phyloP scores from a whole-genome alignment of 2,113 vertebrate genomes.

The Lagopus muta region DNA sequence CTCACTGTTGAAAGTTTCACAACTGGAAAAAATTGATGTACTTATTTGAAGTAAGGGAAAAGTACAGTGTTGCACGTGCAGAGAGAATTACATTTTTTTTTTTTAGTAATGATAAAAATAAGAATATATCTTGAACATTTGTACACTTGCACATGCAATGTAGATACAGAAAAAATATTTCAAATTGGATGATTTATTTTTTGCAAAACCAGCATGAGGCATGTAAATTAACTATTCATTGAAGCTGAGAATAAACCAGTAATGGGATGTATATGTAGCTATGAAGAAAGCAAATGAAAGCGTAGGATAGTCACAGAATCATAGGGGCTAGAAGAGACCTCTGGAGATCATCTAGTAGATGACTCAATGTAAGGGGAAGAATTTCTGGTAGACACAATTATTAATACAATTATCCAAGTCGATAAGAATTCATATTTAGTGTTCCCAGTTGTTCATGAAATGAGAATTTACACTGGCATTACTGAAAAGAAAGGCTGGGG shows the following conservation, averaged over 20 bases:
- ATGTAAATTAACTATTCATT: neutral
- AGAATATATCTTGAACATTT: neutral
- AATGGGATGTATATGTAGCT: neutral
- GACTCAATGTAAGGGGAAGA: neutral
- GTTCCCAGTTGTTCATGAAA: neutral
- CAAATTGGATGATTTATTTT: neutral
- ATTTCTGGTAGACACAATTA: neutral
- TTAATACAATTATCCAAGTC: neutral
- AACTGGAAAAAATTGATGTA: neutral
- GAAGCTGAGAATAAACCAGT: neutral
- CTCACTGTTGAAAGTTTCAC: neutral
- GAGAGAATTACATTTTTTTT: neutral
- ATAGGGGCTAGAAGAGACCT: neutral
- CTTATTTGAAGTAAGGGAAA: neutral
- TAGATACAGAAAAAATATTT: neutral
- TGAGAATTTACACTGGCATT: accelerated
- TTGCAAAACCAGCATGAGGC: neutral
- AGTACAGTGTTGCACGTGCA: neutral
- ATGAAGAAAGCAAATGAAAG: neutral
- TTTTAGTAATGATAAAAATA: conserved; percentile 3
- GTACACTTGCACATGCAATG: neutral
- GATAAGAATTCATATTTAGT: neutral
- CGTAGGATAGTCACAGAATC: neutral
- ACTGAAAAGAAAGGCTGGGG: neutral
- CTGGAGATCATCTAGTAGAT: neutral